These are phyloP conservation scores for Lasius platythorax DNA, from an alignment of 2,888 invertebrate genomes.

Conservation along the genomic window DNA sequence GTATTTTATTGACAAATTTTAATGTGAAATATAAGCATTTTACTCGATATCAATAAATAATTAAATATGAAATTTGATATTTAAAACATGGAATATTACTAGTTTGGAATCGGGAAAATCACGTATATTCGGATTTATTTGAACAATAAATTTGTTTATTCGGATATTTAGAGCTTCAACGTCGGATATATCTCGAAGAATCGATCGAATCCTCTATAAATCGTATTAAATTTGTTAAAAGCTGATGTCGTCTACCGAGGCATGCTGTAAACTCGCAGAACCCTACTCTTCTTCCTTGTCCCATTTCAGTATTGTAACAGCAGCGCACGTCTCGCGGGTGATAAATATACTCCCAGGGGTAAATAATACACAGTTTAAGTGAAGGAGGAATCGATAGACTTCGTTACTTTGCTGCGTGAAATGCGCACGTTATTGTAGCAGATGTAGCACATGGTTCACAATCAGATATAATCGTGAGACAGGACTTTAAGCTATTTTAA, in stretches of 20 bases:
- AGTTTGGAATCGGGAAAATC: not conserved
- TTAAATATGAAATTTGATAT: not conserved
- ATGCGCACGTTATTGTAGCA: not conserved
- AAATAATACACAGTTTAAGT: not conserved
- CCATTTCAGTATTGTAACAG: not conserved
- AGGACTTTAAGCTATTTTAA: not conserved
- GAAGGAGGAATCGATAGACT: conserved; percentile 26
- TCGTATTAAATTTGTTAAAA: conserved; percentile 16
- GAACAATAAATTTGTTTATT: not conserved
- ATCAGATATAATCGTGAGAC: not conserved
- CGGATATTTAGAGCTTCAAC: not conserved
- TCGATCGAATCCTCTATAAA: not conserved
- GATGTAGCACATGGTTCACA: not conserved
- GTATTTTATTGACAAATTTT: not conserved
- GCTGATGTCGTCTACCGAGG: not conserved
- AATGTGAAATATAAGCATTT: not conserved
- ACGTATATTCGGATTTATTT: not conserved
- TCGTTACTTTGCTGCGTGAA: not conserved
- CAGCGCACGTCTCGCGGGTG: not conserved
- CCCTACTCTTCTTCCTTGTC: not conserved
- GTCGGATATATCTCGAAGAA: not conserved
- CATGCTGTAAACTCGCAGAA: not conserved
- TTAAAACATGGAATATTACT: not conserved
- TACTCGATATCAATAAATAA: not conserved
- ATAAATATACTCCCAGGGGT: conserved; percentile 6